Base-by-base conservation (phyloP, 1,140 invertebrate genomes). In the Muscidifurax raptorellus region DNA sequence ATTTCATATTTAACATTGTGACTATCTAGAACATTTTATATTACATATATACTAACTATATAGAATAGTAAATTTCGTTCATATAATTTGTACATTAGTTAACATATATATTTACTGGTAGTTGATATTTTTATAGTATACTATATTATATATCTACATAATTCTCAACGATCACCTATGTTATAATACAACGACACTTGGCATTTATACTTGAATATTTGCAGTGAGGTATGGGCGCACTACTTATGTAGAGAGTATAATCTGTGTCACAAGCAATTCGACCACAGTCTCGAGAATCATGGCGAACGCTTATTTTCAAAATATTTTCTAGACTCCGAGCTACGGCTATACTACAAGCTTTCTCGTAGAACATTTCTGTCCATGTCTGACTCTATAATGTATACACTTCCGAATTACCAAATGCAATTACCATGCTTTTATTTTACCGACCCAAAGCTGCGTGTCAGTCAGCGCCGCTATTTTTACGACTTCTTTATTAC, bases 401-500 rank as follows among this genome's bases (percentile, higher is more conserved):
- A 18, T 59, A n/a, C 22, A 59, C 32, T 22, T 25, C 25, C 30
- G 32, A 69, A 76, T 81, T 13, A 80, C 25, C 13, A 69, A 47
- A 77, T 78, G n/a, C 75, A 52, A 78, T 83, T 47, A 80, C 36
- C 27, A 76, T 76, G 71, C 59, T 80, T 69, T 72, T 47, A 25
- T 84, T 47, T 77, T 69, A 40, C 83, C 44, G 44, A 64, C 77
- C 47, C 44, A 66, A 71, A 81, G 52, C 67, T 83, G 64, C 47
- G 64, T 66, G 18, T 59, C 52, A 59, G 52, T n/a, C 18, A 59
- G 64, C 15, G 75, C 67, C 44, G 72, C 78, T 85, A 80, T 76
- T 80, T 59, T 71, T 69, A 85, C 71, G 85, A 81, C 85, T 87
- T 85, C 47, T 86, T 86, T 69, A 86, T 86, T 86, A 66, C 64